Conservation (phyloP, 2,888 invertebrate species). For the Cephus pygmeus region DNA sequence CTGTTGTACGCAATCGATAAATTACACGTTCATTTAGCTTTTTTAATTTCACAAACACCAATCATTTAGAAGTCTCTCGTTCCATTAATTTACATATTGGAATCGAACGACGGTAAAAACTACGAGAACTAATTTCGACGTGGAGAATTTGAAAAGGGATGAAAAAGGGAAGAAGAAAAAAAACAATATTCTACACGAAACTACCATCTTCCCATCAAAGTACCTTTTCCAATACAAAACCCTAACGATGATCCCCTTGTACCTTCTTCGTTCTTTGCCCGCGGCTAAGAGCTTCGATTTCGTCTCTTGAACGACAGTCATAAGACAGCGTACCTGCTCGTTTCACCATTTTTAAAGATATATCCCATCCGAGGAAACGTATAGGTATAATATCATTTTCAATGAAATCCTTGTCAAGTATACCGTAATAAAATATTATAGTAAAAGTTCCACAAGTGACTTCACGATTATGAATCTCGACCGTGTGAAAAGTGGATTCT, state of each 20-base stretch:
- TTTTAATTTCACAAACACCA: not conserved
- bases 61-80: not conserved
- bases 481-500: not conserved
- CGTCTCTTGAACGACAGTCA: not conserved
- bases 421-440: not conserved
- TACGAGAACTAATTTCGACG: not conserved
- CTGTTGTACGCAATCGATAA: not conserved
- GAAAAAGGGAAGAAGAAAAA: not conserved
- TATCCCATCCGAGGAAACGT: not conserved
- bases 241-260: not conserved
- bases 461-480: not conserved
- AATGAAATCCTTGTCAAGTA: not conserved
- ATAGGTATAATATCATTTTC: not conserved
- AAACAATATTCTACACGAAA: not conserved
- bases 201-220: not conserved
- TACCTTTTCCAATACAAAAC: not conserved
- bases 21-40: not conserved
- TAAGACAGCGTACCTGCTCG: not conserved
- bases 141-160: not conserved
- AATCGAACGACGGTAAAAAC: not conserved
- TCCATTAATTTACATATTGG: not conserved
- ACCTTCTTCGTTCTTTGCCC: not conserved
- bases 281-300: not conserved
- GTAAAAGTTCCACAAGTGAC: not conserved
- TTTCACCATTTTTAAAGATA: not conserved